Evolutionary conservation across 2,113 vertebrate species (phyloP).

Genomic region (Lophura nycthemera): DNA sequence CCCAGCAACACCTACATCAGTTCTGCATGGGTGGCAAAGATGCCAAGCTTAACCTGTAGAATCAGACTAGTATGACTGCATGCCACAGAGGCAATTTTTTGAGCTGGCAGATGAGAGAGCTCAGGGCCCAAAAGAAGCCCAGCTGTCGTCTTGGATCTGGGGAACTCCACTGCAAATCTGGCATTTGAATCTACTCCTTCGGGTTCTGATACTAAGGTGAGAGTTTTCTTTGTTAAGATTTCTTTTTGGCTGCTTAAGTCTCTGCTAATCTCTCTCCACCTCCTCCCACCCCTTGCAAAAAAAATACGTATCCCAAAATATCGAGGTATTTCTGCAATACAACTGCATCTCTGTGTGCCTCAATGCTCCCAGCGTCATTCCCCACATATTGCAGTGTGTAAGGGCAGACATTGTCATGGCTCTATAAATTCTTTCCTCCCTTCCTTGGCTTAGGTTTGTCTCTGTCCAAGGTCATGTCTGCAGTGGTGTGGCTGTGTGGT

Average conservation of each 20-base stretch:
- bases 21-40: neutral
- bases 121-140: neutral
- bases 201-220: neutral
- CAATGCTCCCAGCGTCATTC: neutral
- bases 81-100: neutral
- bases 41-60: neutral
- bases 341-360: rapidly evolving
- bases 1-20: neutral
- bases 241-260: neutral
- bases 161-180: neutral
- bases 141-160: neutral
- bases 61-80: neutral
- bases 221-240: neutral
- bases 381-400: neutral
- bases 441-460: neutral
- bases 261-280: neutral
- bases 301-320: neutral
- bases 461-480: neutral
- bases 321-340: neutral
- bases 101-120: neutral
- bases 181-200: neutral
- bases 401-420: neutral
- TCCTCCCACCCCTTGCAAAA: too few species aligned
- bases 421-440: neutral
- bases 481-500: neutral